phyloP scores from a whole-genome alignment of 2,797 vertebrate species.

The Cottoperca gobio region DNA sequence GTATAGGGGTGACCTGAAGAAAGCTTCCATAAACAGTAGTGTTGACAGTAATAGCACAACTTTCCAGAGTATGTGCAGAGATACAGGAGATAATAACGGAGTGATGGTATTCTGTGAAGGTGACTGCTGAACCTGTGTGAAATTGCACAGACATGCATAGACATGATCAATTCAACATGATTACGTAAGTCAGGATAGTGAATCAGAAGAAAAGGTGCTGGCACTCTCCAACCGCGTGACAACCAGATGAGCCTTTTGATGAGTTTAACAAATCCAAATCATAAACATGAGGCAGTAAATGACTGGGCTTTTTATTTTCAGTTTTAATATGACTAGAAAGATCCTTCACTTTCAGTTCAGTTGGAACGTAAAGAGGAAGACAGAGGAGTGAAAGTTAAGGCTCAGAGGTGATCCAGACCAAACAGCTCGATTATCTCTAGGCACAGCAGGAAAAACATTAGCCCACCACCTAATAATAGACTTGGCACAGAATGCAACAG shows the following conservation, averaged over 20 bases:
- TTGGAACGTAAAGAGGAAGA: neutral
- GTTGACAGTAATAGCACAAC: constrained; percentile 76
- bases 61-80: constrained; percentile 36
- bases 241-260: constrained; percentile 1
- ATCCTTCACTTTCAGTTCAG: neutral
- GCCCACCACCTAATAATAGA: constrained; percentile 52
- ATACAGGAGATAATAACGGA: constrained; percentile 59
- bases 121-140: constrained; percentile 48
- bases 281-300: constrained; percentile 23
- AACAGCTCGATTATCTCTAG: constrained; percentile 23
- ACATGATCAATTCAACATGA: constrained; percentile 17
- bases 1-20: constrained; percentile 33
- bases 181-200: neutral
- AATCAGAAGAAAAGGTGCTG: constrained; percentile 14
- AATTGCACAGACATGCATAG: neutral
- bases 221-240: neutral
- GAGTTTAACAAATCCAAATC: neutral
- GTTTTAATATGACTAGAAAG: neutral
- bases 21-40: constrained; percentile 69
- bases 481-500: constrained; percentile 4
- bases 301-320: neutral
- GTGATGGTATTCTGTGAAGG: constrained; percentile 55
- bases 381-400: constrained; percentile 14
- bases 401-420: constrained; percentile 19
- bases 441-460: constrained; percentile 41